Conservation (phyloP, 1,140 invertebrate genomes). For the Drosophila sulfurigaster region DNA sequence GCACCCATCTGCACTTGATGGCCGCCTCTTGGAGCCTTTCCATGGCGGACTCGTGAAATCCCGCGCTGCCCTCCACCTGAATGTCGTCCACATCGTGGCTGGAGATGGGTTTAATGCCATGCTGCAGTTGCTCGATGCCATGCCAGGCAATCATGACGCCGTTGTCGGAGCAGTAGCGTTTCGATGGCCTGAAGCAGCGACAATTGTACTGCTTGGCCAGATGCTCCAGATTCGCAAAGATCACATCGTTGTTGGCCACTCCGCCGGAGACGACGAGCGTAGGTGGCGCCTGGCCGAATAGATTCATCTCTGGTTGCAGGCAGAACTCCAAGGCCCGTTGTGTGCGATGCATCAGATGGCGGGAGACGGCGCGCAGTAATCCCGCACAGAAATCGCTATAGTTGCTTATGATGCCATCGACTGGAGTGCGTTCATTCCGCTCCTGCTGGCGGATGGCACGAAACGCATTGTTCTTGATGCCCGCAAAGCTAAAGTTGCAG, state of each 20-base stretch:
- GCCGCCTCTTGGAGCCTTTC: conserved; percentile 86
- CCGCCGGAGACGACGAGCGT: conserved; percentile 96
- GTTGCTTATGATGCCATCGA: conserved; percentile 91
- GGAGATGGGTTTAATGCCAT: conserved; percentile 18
- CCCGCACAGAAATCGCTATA: conserved; percentile 94
- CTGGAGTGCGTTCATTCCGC: conserved; percentile 85
- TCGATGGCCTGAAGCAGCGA: conserved; percentile 90
- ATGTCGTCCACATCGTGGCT: conserved; percentile 85
- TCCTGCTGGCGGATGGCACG: conserved; percentile 87
- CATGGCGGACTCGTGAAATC: conserved; percentile 87
- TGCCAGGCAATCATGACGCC: conserved; percentile 99
- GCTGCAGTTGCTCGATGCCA: conserved; percentile 91
- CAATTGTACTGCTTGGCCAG: conserved; percentile 90
- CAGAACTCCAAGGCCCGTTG: conserved; percentile 93
- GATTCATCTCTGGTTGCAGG: conserved; percentile 85
- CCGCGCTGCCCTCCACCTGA: conserved; percentile 85
- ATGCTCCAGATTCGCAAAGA: conserved; percentile 89
- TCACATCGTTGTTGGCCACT: conserved; percentile 96
- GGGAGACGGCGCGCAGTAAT: conserved; percentile 90
- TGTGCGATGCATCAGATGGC: conserved; percentile 92
- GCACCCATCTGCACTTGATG: conserved; percentile 87
- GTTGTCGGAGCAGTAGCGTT: conserved; percentile 98
- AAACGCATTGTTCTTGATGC: conserved; percentile 88
- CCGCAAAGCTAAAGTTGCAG: conserved; percentile 95
- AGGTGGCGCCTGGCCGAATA: conserved; percentile 86